These are phyloP conservation scores for Anguilla marmorata DNA, from an alignment of 2,797 vertebrate genomes.

Conservation along the genomic window DNA sequence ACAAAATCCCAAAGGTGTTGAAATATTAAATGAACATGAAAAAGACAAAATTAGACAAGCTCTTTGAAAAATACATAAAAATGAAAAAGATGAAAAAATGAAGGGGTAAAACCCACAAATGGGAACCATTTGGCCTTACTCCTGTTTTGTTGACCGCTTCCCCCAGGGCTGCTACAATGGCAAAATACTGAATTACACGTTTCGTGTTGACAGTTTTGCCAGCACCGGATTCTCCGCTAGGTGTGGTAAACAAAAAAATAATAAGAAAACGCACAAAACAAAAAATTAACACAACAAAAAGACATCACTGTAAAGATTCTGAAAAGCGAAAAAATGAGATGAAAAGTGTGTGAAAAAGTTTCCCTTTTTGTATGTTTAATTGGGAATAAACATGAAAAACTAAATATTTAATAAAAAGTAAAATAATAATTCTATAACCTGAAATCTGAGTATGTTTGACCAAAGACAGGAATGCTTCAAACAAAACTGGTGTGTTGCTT, in stretches of 20 bases:
- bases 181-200: conserved; percentile 99
- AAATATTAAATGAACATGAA: neutral
- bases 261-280: conserved; percentile 3
- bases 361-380: conserved; percentile 1
- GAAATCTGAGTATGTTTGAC: conserved; percentile 3
- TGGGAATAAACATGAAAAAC: conserved; percentile 13
- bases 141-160: conserved; percentile 89
- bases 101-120: conserved; percentile 6
- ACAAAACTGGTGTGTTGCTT: neutral
- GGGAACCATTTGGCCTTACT: conserved; percentile 77
- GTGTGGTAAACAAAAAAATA: conserved; percentile 70
- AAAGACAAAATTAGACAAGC: conserved; percentile 41
- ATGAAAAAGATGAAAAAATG: conserved; percentile 29
- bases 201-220: conserved; percentile 99
- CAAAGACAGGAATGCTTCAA: conserved; percentile 10
- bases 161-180: conserved; percentile 94
- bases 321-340: neutral
- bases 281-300: conserved; percentile 25
- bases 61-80: conserved; percentile 44
- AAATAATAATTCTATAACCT: conserved; percentile 22
- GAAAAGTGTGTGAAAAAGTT: neutral
- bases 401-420: conserved; percentile 5
- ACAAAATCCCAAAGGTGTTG: neutral
- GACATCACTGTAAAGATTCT: conserved; percentile 21
- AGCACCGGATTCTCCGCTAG: conserved; percentile 98